Evolutionary conservation across 2,113 vertebrate species (phyloP), one percentile per base, ranked within the genome.

Genomic region (Vanacampus margaritifer): DNA sequence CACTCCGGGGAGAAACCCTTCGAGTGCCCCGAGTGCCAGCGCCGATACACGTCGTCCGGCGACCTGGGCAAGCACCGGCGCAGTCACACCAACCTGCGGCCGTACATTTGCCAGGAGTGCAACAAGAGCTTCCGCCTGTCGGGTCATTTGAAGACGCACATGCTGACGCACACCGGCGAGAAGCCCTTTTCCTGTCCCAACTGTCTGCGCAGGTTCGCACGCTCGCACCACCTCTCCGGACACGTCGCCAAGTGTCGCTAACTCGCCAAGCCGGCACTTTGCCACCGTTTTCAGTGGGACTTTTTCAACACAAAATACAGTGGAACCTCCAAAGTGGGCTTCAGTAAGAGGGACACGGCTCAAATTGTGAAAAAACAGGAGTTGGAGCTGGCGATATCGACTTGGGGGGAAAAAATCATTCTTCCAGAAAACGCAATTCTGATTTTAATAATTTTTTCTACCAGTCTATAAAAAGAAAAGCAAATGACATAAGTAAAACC

Each of bases 81-180:
- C 64, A 91, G 87, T 64, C 92, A 93, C 85, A 88, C 87, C 5
- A 88, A 90, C 56, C 60, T 89, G 65, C 89, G 88, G 5, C 94
- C 94, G 13, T 94, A 92, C 79, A 80, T 90, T 2, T 95, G 94
- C 39, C 82, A 89, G 0, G 90, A 93, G 69, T 92, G 91, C 35
- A 79, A 50, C 0, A 91, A 91, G 71, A 79, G 84, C 43, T 92
- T 91, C 16, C 85, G 89, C 0, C 70, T 90, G 65, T 91, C 89
- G n/a, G 90, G 87, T 24, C 91, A 92, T 67, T 77, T 92, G 48
- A 93, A 87, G 70, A 88, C 88, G 4, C 92, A 93, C 73, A 90
- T 88, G 82, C 69, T 89, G 26, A 93, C 92, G 12, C 92, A 93
- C 80, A 92, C 92, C 0, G 91, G 91, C 0, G 90, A 92, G 83